Evolutionary conservation across 2,888 invertebrate genomes (phyloP).

Genomic region (Calameuta pallipes): DNA sequence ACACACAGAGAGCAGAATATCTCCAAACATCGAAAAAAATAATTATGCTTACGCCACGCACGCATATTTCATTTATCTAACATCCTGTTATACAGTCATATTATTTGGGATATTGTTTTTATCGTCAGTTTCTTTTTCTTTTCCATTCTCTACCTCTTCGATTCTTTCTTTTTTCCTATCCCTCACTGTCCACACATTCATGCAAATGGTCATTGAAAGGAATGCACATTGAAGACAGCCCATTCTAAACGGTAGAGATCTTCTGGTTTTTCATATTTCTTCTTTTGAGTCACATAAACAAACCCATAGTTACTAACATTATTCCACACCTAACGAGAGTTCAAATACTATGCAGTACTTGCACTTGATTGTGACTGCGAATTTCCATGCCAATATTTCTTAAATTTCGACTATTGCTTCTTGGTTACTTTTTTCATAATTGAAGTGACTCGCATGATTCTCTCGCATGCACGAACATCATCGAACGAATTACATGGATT

Average conservation of each 20-base stretch:
- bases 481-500: too few species aligned
- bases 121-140: neutral
- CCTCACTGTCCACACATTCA: neutral
- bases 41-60: conserved; percentile 29
- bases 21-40: conserved; percentile 34
- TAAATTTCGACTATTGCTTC: neutral
- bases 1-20: conserved; percentile 39
- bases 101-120: conserved; percentile 10
- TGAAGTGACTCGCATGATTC: too few species aligned
- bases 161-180: conserved; percentile 10
- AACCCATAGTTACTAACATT: neutral
- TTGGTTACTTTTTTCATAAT: too few species aligned
- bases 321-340: neutral
- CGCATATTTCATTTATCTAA: conserved; percentile 28
- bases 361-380: neutral
- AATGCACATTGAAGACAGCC: neutral
- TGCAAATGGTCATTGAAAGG: neutral
- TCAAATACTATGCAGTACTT: neutral
- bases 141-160: neutral
- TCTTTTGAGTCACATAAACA: conserved; percentile 7
- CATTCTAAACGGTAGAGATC: neutral
- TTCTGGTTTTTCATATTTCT: neutral
- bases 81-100: conserved; percentile 17
- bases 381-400: neutral
- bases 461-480: too few species aligned